Percentiles rank a stretch among this genome's conserved stretches.
These are phyloP conservation scores for Falco peregrinus DNA, from an alignment of 2,797 vertebrate species.

Conservation along the genomic window DNA sequence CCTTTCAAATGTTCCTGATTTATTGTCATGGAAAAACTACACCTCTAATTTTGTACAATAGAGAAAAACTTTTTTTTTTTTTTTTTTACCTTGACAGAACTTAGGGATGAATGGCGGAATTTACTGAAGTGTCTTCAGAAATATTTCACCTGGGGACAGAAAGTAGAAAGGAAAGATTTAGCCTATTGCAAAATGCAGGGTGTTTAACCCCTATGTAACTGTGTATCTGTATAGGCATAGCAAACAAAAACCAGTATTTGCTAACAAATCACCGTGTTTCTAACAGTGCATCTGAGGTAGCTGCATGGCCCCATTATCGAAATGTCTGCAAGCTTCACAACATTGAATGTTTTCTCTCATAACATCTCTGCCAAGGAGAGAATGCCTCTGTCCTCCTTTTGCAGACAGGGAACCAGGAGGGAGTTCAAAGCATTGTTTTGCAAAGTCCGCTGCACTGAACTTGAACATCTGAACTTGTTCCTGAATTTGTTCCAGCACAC, in stretches of 20 bases:
- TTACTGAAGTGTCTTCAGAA: not conserved
- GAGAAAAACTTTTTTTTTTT: not conserved
- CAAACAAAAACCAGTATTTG: not conserved
- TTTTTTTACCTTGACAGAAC: not conserved
- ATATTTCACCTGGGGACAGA: not conserved
- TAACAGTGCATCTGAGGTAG: not conserved
- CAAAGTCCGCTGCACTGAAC: not conserved
- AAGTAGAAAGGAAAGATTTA: not conserved
- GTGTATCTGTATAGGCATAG: not conserved
- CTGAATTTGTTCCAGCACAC: not conserved
- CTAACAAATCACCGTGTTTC: not conserved
- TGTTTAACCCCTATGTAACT: not conserved
- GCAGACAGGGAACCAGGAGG: not conserved
- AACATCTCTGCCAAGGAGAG: not conserved
- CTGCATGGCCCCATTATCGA: not conserved
- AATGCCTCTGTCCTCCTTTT: not conserved
- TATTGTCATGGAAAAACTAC: not conserved
- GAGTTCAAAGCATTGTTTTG: not conserved
- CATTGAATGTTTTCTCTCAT: not conserved
- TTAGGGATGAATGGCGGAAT: not conserved
- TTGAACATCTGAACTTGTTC: not conserved
- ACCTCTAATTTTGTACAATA: not conserved
- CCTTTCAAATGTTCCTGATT: not conserved
- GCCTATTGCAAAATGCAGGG: not conserved
- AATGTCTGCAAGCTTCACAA: not conserved